Evolutionary conservation across 2,888 invertebrate genomes (phyloP).

Genomic region (Archips crataeganus): DNA sequence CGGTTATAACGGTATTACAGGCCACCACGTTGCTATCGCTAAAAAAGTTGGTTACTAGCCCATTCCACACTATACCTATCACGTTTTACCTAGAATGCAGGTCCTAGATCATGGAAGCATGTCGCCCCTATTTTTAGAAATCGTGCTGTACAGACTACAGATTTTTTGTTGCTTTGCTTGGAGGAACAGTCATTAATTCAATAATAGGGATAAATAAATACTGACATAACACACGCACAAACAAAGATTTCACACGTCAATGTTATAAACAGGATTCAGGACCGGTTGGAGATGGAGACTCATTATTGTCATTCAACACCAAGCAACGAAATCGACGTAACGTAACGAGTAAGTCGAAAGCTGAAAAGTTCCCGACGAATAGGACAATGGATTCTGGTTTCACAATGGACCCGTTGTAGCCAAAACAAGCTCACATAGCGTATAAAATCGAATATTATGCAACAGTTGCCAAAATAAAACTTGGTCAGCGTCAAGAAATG

Average conservation of each 20-base stretch:
- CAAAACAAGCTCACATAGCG: constrained; percentile 50
- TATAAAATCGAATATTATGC: constrained; percentile 49
- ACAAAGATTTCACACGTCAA: constrained; percentile 18
- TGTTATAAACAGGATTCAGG: constrained; percentile 47
- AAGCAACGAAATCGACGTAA: constrained; percentile 62
- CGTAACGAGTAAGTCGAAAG: constrained; percentile 40
- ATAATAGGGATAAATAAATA: neutral
- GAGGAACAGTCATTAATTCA: neutral
- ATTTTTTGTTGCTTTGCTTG: neutral
- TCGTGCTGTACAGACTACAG: too few species aligned
- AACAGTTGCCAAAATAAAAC: constrained; percentile 52
- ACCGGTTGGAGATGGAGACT: constrained; percentile 59
- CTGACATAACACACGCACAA: neutral
- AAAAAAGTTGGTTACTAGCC: constrained; percentile 42
- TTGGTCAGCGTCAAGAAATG: constrained; percentile 38
- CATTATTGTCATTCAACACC: constrained; percentile 58
- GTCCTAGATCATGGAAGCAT: constrained; percentile 21
- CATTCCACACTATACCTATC: constrained; percentile 25
- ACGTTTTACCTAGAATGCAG: constrained; percentile 36
- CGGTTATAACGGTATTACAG: constrained; percentile 33
- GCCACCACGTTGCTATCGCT: constrained; percentile 24
- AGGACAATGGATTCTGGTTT: constrained; percentile 57
- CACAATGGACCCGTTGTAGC: constrained; percentile 51
- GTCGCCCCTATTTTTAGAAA: constrained; percentile 9
- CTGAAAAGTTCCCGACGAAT: constrained; percentile 47